Conservation (phyloP, 2,888 invertebrate species). For the Eupsilia transversa region DNA sequence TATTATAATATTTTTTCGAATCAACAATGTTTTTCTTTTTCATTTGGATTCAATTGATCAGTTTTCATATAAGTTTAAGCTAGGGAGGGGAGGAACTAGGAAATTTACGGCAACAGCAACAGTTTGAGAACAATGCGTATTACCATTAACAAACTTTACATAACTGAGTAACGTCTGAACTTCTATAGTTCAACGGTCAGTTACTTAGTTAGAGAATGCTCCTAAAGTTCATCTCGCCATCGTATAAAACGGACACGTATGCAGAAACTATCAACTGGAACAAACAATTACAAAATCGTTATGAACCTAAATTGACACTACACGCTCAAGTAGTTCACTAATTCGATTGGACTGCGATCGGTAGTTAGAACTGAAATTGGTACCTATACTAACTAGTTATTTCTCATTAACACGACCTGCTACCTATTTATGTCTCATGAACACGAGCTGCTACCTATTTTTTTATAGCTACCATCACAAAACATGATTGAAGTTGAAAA, state of each 20-base stretch:
- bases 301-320: conserved; percentile 24
- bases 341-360: neutral
- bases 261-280: conserved; percentile 8
- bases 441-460: neutral
- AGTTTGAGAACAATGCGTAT: conserved; percentile 14
- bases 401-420: neutral
- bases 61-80: neutral
- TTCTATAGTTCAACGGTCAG: conserved; percentile 11
- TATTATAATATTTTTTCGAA: neutral
- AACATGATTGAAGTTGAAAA: neutral
- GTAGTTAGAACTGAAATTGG: neutral
- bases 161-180: conserved; percentile 28
- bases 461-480: neutral
- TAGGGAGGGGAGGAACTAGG: neutral
- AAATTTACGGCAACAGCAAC: conserved; percentile 6
- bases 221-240: conserved; percentile 1
- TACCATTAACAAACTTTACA: conserved; percentile 6
- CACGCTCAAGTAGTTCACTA: conserved; percentile 1
- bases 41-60: neutral
- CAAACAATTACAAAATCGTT: conserved; percentile 27
- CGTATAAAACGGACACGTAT: conserved; percentile 21
- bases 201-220: conserved; percentile 10
- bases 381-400: neutral
- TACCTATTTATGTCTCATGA: neutral
- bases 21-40: neutral